A percentile compares a stretch with the other conserved stretches of the same genome.
Evolutionary conservation across 2,888 invertebrate species (phyloP).

Genomic region (Dascillus cervinus): DNA sequence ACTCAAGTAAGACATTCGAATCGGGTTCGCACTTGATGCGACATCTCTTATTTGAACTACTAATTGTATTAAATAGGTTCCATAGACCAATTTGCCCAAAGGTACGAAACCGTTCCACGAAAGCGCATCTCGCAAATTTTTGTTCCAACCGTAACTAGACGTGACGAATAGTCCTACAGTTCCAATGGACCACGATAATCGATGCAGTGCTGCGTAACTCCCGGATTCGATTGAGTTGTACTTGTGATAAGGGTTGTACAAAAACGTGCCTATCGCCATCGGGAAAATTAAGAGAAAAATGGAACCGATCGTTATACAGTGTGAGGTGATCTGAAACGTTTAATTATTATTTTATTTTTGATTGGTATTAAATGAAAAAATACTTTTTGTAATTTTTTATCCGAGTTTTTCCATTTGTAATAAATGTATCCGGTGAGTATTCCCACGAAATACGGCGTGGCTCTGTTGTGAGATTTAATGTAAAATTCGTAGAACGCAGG

Average conservation of each 20-base stretch:
- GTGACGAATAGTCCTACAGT: slow-evolving; percentile 45
- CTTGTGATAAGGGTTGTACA: slow-evolving; percentile 43
- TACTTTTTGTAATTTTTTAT: slow-evolving; percentile 34
- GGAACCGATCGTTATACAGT: too few relatives aligned
- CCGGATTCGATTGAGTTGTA: slow-evolving; percentile 48
- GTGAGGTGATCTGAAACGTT: too few relatives aligned
- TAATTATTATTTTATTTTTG: too few relatives aligned
- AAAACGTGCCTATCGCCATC: slow-evolving; percentile 45
- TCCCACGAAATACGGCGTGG: slow-evolving; percentile 52
- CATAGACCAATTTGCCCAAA: slow-evolving; percentile 52
- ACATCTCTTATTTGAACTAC: too few relatives aligned
- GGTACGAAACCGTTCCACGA: slow-evolving; percentile 53
- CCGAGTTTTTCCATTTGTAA: slow-evolving; percentile 31
- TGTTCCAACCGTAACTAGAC: slow-evolving; percentile 45
- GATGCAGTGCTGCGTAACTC: slow-evolving; percentile 49
- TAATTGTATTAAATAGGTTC: slow-evolving; percentile 54
- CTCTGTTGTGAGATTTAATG: slow-evolving; percentile 53
- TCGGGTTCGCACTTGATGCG: too few relatives aligned
- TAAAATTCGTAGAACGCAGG: slow-evolving; percentile 50
- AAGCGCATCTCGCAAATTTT: slow-evolving; percentile 39
- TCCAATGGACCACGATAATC: slow-evolving; percentile 50
- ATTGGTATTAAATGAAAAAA: too few relatives aligned
- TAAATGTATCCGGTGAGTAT: slow-evolving; percentile 50
- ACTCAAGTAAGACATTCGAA: too few relatives aligned
- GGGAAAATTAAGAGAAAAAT: too few relatives aligned